phyloP scores from a whole-genome alignment of 2,888 invertebrate species.

The Microplitis deprimator region DNA sequence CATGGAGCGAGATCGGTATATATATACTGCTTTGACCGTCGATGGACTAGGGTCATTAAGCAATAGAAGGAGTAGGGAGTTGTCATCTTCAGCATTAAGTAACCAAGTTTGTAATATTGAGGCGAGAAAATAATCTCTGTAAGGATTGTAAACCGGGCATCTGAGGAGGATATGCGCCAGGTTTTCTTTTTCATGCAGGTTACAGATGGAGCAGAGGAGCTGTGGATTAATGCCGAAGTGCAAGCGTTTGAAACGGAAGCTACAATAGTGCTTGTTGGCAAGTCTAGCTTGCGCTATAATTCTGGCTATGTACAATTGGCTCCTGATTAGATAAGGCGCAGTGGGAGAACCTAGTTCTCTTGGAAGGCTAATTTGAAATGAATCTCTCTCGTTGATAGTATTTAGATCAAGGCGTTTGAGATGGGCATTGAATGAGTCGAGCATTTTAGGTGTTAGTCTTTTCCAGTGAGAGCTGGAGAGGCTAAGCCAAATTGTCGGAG shows the following conservation, averaged over 20 bases:
- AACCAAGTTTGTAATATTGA: neutral
- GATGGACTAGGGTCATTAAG: neutral
- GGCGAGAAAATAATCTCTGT: neutral
- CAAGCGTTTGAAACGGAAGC: neutral
- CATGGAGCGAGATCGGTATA: constrained; percentile 1
- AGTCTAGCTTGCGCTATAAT: neutral
- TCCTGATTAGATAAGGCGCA: neutral
- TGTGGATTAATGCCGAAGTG: neutral
- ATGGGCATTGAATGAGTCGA: too few relatives aligned
- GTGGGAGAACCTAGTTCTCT: neutral
- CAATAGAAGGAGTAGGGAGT: neutral
- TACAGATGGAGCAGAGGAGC: neutral
- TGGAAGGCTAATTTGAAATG: neutral
- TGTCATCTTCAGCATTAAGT: neutral
- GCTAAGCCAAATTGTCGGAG: too few relatives aligned
- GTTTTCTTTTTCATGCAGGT: constrained; percentile 1
- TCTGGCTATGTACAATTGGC: neutral
- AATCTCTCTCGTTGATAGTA: neutral
- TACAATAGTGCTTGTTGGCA: neutral
- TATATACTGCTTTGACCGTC: neutral
- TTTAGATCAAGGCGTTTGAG: neutral
- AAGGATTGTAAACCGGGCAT: neutral
- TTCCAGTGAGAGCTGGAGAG: too few relatives aligned
- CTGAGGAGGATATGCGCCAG: neutral
- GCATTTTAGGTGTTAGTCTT: too few relatives aligned